Evolutionary conservation across 2,113 vertebrate genomes (phyloP).

Genomic region (Thunnus thynnus): DNA sequence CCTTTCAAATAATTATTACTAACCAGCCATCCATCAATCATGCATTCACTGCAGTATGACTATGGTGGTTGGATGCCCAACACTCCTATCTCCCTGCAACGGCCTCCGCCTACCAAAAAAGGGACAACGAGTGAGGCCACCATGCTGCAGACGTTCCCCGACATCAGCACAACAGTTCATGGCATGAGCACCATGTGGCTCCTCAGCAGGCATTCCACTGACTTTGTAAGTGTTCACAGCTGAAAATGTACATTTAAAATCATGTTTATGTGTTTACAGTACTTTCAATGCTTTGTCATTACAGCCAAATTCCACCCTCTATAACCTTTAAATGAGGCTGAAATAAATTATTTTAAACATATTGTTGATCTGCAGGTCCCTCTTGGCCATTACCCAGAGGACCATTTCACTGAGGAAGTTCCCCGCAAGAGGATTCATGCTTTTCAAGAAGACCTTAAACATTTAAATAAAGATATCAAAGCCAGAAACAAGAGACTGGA

Average conservation of each 20-base stretch:
- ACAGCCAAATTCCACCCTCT: too few species aligned
- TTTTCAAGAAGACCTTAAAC: slow-evolving; percentile 39
- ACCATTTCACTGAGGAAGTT: slow-evolving; percentile 40
- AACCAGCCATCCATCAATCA: too few species aligned
- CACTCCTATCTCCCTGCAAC: slow-evolving; percentile 61
- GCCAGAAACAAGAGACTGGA: slow-evolving; percentile 33
- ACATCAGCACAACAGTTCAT: slow-evolving; percentile 36
- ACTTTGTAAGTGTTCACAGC: slow-evolving; percentile 65
- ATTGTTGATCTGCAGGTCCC: slow-evolving; percentile 5
- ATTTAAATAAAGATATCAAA: slow-evolving; percentile 28
- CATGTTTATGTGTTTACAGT: too few species aligned
- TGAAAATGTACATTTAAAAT: too few species aligned
- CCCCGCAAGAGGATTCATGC: slow-evolving; percentile 18
- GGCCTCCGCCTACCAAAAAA: slow-evolving; percentile 72
- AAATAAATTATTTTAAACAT: too few species aligned
- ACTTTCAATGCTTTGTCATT: too few species aligned
- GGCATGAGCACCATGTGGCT: slow-evolving; percentile 57
- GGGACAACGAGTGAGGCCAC: slow-evolving; percentile 47
- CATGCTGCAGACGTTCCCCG: slow-evolving; percentile 62
- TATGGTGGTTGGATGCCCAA: slow-evolving; percentile 78
- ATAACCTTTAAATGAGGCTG: too few species aligned
- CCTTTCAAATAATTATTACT: too few species aligned
- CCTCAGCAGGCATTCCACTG: slow-evolving; percentile 66
- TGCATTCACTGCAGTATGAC: slow-evolving; percentile 65
- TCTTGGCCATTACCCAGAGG: slow-evolving; percentile 43